Conservation (phyloP, 2,797 vertebrate genomes). For the Odontamblyopus rebecca region DNA sequence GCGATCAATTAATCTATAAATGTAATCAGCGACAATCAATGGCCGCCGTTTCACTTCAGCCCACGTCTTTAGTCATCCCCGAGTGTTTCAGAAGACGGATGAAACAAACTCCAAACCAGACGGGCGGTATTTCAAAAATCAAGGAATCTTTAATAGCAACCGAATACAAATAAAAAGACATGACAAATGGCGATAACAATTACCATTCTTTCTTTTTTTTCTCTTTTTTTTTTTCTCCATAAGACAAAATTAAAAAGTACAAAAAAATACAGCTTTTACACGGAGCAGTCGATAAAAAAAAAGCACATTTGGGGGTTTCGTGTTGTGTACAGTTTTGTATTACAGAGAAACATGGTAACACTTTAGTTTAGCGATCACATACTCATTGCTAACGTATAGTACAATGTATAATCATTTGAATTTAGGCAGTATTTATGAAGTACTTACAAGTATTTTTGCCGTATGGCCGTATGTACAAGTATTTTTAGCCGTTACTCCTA, state of each 20-base stretch:
- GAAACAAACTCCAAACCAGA: conserved; percentile 27
- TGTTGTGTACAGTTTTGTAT: conserved; percentile 50
- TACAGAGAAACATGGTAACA: conserved; percentile 43
- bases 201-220: conserved; percentile 31
- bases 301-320: conserved; percentile 65
- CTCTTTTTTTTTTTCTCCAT: conserved; percentile 17
- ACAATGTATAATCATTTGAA: neutral
- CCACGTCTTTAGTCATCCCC: conserved; percentile 29
- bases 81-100: conserved; percentile 38
- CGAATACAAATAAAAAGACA: conserved; percentile 67
- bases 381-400: neutral
- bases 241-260: conserved; percentile 48
- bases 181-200: conserved; percentile 64
- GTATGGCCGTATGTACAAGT: neutral
- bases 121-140: conserved; percentile 66
- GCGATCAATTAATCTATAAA: conserved; percentile 69
- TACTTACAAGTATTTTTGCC: neutral
- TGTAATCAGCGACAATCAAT: conserved; percentile 69
- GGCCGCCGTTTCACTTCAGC: conserved; percentile 28
- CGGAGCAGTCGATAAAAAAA: conserved; percentile 63
- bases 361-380: neutral
- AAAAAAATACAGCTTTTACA: conserved; percentile 60
- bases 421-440: neutral
- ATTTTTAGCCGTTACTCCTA: too few species aligned
- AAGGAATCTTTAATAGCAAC: conserved; percentile 76